Conservation (phyloP, 2,797 vertebrate genomes). For the Rhincodon typus region DNA sequence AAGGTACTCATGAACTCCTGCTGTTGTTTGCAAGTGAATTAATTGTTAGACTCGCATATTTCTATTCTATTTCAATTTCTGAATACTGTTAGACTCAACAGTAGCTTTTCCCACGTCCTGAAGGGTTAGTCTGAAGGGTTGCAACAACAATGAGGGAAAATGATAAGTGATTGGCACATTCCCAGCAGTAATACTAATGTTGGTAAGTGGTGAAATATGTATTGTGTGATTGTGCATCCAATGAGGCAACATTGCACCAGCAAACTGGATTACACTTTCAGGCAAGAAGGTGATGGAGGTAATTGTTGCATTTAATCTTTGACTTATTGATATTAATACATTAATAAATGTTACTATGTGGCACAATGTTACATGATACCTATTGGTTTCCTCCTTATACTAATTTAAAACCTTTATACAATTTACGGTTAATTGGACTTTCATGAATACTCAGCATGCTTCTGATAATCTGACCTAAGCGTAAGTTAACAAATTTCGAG, state of each 20-base stretch:
- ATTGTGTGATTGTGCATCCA: neutral
- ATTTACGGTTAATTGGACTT: too few relatives aligned
- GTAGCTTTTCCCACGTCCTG: neutral
- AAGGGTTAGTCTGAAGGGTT: neutral
- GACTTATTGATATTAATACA: neutral
- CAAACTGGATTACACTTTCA: neutral
- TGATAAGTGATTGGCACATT: neutral
- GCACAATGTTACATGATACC: too few relatives aligned
- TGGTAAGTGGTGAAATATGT: neutral
- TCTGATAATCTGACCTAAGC: neutral
- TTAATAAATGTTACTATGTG: too few relatives aligned
- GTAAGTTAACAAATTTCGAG: neutral
- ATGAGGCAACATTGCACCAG: neutral
- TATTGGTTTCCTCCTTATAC: too few relatives aligned
- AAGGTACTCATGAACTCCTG: neutral
- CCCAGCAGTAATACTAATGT: neutral
- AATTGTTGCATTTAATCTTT: neutral
- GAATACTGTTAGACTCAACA: neutral
- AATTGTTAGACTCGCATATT: neutral
- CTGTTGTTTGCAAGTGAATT: neutral
- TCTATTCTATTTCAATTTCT: neutral
- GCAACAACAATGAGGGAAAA: neutral
- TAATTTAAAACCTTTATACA: too few relatives aligned
- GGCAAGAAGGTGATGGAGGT: neutral
- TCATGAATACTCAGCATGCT: too few relatives aligned